Percentiles rank a stretch among this genome's conserved stretches.
phyloP scores from a whole-genome alignment of 2,113 vertebrate species.

The Sylvia atricapilla region DNA sequence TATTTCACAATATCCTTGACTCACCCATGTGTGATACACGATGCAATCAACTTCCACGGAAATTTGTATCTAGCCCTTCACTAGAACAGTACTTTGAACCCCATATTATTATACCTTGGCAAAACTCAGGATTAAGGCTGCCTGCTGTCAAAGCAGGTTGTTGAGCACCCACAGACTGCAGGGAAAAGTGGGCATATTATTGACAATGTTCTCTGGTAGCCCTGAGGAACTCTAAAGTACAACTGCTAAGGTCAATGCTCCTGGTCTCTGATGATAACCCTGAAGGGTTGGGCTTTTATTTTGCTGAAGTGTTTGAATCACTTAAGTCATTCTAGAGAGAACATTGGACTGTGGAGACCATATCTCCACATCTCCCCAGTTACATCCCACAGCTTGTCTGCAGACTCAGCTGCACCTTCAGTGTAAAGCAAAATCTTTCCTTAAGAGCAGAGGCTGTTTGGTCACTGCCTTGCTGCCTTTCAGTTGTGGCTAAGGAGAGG shows the following conservation, averaged over 20 bases:
- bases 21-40: not conserved
- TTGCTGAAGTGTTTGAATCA: not conserved
- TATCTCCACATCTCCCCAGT: not conserved
- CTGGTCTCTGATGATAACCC: not conserved
- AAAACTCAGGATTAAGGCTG: not conserved
- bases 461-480: not conserved
- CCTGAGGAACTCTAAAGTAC: not conserved
- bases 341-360: not conserved
- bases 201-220: not conserved
- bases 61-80: not conserved
- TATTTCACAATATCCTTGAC: slow-evolving; percentile 5
- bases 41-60: not conserved
- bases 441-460: not conserved
- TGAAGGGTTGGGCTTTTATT: not conserved
- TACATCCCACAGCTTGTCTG: not conserved
- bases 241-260: not conserved
- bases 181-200: not conserved
- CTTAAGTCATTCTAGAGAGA: not conserved
- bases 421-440: fast-evolving
- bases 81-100: not conserved
- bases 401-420: not conserved
- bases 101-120: fast-evolving
- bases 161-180: not conserved
- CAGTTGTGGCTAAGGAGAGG: not conserved
- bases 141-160: not conserved